phyloP scores from a whole-genome alignment of 2,113 vertebrate genomes.

The Bubalus kerabau region DNA sequence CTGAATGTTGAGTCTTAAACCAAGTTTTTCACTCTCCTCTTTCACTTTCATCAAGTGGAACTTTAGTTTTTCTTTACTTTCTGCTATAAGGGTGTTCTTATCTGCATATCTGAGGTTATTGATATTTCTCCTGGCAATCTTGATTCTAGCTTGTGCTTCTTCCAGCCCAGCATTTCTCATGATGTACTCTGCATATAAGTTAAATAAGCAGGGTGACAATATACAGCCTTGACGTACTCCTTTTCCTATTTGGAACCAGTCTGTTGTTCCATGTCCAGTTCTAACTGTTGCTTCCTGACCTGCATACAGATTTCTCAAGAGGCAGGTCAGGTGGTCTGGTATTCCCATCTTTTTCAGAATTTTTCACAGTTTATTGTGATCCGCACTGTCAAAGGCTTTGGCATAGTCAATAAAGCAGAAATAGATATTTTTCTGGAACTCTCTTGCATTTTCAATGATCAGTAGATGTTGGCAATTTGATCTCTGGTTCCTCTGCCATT shows the following conservation, averaged over 20 bases:
- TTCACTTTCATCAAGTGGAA: neutral
- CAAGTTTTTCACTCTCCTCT: neutral
- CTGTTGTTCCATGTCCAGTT: neutral
- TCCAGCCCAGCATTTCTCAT: neutral
- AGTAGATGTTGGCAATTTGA: neutral
- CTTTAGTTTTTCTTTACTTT: neutral
- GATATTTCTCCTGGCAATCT: neutral
- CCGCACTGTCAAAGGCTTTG: neutral
- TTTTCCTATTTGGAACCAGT: neutral
- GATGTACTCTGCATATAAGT: neutral
- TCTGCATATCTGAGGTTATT: neutral
- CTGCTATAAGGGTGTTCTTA: neutral
- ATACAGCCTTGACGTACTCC: rapidly evolving
- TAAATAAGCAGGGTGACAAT: neutral
- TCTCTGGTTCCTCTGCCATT: neutral
- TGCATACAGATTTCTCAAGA: neutral
- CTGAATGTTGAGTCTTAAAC: neutral
- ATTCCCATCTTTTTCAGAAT: neutral
- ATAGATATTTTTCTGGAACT: neutral
- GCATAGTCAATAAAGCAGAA: neutral
- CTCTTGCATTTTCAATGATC: neutral
- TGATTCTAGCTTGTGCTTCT: neutral
- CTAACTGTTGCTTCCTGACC: neutral
- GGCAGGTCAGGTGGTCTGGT: neutral
- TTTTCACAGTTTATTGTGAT: neutral